Evolutionary conservation across 2,113 vertebrate species (phyloP).

Genomic region (Halcyon malimbica): DNA sequence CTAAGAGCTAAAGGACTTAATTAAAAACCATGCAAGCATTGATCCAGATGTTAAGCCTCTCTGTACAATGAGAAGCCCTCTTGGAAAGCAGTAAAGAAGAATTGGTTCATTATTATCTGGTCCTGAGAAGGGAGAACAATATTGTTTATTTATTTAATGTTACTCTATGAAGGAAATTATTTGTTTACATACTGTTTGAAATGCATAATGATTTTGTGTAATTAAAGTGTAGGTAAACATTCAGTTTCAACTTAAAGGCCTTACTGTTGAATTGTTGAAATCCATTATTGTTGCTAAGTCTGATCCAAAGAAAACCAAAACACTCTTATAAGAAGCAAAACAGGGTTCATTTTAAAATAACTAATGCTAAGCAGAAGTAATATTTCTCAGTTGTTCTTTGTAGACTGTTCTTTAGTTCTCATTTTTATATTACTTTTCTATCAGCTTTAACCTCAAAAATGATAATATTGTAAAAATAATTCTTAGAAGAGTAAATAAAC

Average conservation of each 20-base stretch:
- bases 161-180: neutral
- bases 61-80: neutral
- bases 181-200: neutral
- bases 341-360: neutral
- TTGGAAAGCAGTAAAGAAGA: constrained; percentile 18
- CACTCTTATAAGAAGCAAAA: neutral
- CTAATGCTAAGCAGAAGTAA: neutral
- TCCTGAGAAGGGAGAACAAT: neutral
- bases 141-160: neutral
- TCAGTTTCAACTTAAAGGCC: neutral
- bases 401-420: neutral
- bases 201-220: neutral
- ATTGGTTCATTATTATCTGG: neutral
- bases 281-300: neutral
- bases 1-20: constrained; percentile 44
- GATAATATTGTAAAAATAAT: neutral
- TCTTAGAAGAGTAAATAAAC: neutral
- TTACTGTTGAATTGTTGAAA: neutral
- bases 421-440: neutral
- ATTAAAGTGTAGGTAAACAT: constrained; percentile 20
- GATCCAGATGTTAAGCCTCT: constrained; percentile 61
- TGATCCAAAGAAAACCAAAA: neutral
- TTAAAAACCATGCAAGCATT: constrained; percentile 23
- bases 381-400: neutral
- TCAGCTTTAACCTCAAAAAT: neutral